These are phyloP conservation scores for Lissocephala sabroskyi DNA, from an alignment of 2,888 invertebrate species.

Conservation along the genomic window DNA sequence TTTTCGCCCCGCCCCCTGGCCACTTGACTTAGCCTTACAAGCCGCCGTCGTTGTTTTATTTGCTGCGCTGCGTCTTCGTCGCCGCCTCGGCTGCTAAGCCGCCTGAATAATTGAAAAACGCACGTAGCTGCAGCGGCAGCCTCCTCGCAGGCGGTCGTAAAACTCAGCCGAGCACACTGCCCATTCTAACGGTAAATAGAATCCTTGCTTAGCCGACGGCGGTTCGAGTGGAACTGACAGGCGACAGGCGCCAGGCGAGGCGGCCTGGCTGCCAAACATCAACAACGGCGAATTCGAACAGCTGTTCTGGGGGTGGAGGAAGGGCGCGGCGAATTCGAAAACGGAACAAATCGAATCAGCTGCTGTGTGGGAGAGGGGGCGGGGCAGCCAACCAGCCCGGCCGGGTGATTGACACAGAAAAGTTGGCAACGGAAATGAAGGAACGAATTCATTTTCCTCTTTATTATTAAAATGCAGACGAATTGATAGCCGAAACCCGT, in stretches of 20 bases:
- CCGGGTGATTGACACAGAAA: conserved; percentile 56
- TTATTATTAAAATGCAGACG: conserved; percentile 4
- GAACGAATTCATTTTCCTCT: not conserved
- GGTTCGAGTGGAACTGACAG: conserved; percentile 39
- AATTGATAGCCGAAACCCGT: conserved; percentile 47
- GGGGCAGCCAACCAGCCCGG: not conserved
- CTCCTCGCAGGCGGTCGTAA: too few relatives aligned
- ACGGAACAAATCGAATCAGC: conserved; percentile 7
- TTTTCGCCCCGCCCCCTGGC: conserved; percentile 21
- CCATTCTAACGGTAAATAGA: conserved; percentile 29
- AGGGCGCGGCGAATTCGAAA: not conserved
- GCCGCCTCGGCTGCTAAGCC: conserved; percentile 13
- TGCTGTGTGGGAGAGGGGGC: not conserved
- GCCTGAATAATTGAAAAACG: conserved; percentile 43
- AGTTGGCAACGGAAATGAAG: conserved; percentile 1
- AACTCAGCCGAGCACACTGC: too few relatives aligned
- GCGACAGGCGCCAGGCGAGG: not conserved
- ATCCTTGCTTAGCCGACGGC: conserved; percentile 49
- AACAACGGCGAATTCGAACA: conserved; percentile 29
- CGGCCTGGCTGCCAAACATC: conserved; percentile 13
- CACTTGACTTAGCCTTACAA: too few relatives aligned
- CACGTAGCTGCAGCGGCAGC: conserved; percentile 25
- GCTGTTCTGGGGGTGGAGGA: conserved; percentile 12
- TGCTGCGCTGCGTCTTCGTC: not conserved
- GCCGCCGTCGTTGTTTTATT: too few relatives aligned